Conservation (phyloP, 2,113 vertebrate species). For the Illadopsis cleaveri region DNA sequence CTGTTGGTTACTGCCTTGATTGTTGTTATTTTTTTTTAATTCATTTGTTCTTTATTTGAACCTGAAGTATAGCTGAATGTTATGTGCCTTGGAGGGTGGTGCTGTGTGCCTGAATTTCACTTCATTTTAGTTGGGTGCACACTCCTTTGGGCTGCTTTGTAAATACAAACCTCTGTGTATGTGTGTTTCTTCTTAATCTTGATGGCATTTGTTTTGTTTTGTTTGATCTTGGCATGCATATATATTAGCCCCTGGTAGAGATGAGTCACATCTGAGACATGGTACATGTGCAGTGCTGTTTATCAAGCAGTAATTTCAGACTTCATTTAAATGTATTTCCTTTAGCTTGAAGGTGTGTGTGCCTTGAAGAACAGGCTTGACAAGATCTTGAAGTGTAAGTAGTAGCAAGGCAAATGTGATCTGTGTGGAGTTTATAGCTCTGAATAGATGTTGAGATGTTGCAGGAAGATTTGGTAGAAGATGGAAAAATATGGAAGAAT, state of each 20-base stretch:
- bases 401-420: not conserved
- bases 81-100: not conserved
- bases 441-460: not conserved
- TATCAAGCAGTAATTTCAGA: conserved; percentile 47
- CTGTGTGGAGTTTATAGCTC: not conserved
- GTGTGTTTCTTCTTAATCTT: not conserved
- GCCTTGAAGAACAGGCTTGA: conserved; percentile 36
- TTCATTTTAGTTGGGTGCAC: not conserved
- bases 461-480: not conserved
- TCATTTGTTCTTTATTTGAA: not conserved
- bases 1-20: not conserved
- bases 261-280: conserved; percentile 54
- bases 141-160: not conserved
- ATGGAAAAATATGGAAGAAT: not conserved
- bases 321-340: conserved; percentile 47
- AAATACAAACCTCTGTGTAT: not conserved
- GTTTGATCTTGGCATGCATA: conserved; percentile 27
- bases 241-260: conserved; percentile 2
- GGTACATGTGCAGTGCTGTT: conserved; percentile 21
- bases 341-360: conserved; percentile 58
- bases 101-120: not conserved
- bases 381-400: not conserved
- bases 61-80: conserved; percentile 11
- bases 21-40: not conserved
- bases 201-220: conserved; percentile 24